These are phyloP conservation scores for Porphyrio hochstetteri DNA, from an alignment of 2,113 vertebrate genomes.

Conservation along the genomic window DNA sequence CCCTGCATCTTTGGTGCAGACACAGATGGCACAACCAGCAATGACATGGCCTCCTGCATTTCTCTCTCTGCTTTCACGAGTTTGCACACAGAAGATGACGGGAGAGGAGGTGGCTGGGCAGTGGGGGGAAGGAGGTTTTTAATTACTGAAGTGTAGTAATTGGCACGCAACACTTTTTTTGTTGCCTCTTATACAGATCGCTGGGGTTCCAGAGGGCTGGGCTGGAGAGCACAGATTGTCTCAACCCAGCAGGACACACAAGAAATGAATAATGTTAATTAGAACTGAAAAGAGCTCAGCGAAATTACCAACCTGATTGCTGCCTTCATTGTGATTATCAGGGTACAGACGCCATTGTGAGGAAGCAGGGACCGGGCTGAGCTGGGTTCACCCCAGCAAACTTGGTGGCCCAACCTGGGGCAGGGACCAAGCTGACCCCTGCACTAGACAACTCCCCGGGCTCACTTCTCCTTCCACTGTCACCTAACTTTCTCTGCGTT, in stretches of 20 bases:
- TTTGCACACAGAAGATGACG: not conserved
- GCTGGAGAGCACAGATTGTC: constrained; percentile 56
- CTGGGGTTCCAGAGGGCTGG: constrained; percentile 46
- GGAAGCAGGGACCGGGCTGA: not conserved
- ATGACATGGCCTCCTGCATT: not conserved
- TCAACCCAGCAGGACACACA: constrained; percentile 67
- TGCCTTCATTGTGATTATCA: constrained; percentile 36
- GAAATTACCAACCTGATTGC: constrained; percentile 60
- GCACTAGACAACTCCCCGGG: not conserved
- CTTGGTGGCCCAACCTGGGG: not conserved
- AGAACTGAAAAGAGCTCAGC: constrained; percentile 57
- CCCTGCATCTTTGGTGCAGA: not conserved
- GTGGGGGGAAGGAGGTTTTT: constrained; percentile 10
- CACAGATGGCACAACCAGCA: not conserved
- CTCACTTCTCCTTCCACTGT: not conserved
- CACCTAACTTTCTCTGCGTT: not conserved
- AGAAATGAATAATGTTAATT: constrained; percentile 70
- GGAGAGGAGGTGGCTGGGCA: constrained; percentile 28
- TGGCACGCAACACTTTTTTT: constrained; percentile 15
- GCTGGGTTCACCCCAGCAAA: not conserved
- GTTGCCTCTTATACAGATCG: constrained; percentile 49
- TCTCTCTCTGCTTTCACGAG: not conserved
- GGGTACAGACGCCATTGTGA: not conserved
- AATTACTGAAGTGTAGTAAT: constrained; percentile 44
- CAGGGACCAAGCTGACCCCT: not conserved